Percentiles rank a stretch among this genome's conserved stretches.
Evolutionary conservation across 2,797 vertebrate genomes (phyloP).

Genomic region (Pitangus sulphuratus): DNA sequence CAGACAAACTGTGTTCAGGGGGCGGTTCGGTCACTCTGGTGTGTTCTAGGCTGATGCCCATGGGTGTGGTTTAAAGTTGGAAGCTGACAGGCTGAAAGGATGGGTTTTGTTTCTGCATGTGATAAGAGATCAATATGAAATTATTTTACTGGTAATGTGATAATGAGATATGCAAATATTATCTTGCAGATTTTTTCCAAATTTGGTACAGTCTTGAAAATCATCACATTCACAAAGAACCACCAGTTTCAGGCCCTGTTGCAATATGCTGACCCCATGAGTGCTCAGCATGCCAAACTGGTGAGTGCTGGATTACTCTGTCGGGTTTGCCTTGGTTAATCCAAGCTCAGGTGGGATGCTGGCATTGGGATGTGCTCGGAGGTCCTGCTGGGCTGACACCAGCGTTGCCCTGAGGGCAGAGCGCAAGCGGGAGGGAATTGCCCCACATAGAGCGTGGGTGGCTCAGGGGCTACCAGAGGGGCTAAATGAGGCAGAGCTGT

Average conservation of each 20-base stretch:
- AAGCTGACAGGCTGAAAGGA: not conserved
- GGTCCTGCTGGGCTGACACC: not conserved
- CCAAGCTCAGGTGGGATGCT: not conserved
- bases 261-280: constrained; percentile 89
- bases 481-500: not conserved
- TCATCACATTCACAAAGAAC: constrained; percentile 98
- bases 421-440: not conserved
- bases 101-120: not conserved
- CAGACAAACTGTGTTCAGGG: too few species aligned
- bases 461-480: not conserved
- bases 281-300: constrained; percentile 92
- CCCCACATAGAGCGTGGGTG: fast-evolving
- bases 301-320: constrained; percentile 76
- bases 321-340: not conserved
- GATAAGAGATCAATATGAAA: not conserved
- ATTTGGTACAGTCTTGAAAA: constrained; percentile 93
- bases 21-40: not conserved
- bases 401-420: not conserved
- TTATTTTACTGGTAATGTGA: not conserved
- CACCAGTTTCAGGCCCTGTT: constrained; percentile 95
- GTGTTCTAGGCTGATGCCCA: not conserved
- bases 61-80: not conserved
- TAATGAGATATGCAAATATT: not conserved
- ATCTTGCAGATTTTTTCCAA: constrained; percentile 91
- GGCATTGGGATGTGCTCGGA: not conserved